Conservation (phyloP, 2,113 vertebrate genomes). For the Dromaius novaehollandiae region DNA sequence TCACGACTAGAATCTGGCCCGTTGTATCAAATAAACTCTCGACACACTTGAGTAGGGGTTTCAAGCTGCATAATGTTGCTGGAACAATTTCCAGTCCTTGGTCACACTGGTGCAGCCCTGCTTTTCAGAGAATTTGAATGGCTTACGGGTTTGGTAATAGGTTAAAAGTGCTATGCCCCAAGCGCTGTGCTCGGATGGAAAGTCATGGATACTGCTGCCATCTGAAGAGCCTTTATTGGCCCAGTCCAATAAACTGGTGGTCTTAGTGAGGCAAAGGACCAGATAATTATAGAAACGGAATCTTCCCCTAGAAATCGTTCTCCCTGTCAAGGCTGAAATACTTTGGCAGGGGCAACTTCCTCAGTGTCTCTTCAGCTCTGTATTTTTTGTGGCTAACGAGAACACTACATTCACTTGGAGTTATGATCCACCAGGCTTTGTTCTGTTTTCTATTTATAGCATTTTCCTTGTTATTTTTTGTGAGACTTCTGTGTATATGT, state of each 20-base stretch:
- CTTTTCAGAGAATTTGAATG: conserved; percentile 5
- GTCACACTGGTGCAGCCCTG: not conserved
- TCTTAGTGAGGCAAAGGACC: conserved; percentile 5
- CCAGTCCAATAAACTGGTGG: not conserved
- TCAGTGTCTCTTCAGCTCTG: conserved; percentile 6
- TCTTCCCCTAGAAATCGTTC: conserved; percentile 41
- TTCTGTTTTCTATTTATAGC: conserved; percentile 58
- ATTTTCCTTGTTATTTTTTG: conserved; percentile 31
- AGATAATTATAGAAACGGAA: conserved; percentile 60
- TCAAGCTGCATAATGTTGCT: conserved; percentile 39
- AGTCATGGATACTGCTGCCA: not conserved
- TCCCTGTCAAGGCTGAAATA: conserved; percentile 49
- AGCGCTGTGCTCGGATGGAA: not conserved
- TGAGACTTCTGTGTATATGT: not conserved
- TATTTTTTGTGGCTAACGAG: conserved; percentile 55
- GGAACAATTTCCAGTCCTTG: conserved; percentile 15
- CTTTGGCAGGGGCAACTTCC: conserved; percentile 55
- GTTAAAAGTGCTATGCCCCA: conserved; percentile 11
- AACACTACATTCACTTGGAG: conserved; percentile 28
- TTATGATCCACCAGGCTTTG: conserved; percentile 30
- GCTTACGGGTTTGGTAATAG: not conserved
- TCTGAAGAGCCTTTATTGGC: not conserved
- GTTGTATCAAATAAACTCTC: conserved; percentile 56
- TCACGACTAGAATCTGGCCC: conserved; percentile 35
- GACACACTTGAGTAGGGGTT: conserved; percentile 20